Evolutionary conservation across 1,140 invertebrate species (phyloP), one percentile per base, ranked within the genome.

Genomic region (Trichogramma pretiosum): DNA sequence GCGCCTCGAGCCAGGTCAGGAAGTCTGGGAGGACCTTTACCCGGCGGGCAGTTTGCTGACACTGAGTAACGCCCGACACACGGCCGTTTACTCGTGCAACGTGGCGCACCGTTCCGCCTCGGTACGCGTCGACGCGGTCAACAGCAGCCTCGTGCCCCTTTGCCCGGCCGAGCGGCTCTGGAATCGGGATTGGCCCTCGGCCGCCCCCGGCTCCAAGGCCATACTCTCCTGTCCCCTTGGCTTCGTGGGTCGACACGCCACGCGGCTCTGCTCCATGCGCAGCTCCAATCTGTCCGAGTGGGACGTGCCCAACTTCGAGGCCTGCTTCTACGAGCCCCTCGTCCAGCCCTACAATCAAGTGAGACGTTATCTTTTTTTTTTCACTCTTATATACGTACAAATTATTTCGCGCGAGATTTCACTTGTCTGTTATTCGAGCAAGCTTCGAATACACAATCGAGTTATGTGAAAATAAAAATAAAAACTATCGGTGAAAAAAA

Each of bases 21-120:
- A 85, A 55, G 83, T 84, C 42, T 87, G 84, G 81, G 86, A 88
- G 58, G 84, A 87, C 59, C 69, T 89, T 2, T 84, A 82, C 63
- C 84, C 84, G 4, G 77, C 81, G 26, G 86, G 86, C 22, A 87
- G 82, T 57, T 84, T 89, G 41, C 65, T 89, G 0, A 84, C 85
- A 59, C 78, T 89, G 8, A 81, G 78, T 50, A 84, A 83, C 45
- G 78, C 82, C 18, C 83, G 84, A 70, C 81, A 78, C 73, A 79
- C 78, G 3, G 74, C 79, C 1, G 72, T 73, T 41, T 83, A 80
- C 52, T 76, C 78, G 3, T 83, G 80, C 54, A 75, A 73, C 30
- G 72, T 77, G 8, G 72, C 74, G 1, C 75, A 77, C 4, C 72
- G 73, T 9, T 77, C 76, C 7, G 70, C 68, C 45, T 76, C 73